Evolutionary conservation across 2,797 vertebrate species (phyloP), one percentile per base, ranked within the genome.

Genomic region (Sparidentex hasta): DNA sequence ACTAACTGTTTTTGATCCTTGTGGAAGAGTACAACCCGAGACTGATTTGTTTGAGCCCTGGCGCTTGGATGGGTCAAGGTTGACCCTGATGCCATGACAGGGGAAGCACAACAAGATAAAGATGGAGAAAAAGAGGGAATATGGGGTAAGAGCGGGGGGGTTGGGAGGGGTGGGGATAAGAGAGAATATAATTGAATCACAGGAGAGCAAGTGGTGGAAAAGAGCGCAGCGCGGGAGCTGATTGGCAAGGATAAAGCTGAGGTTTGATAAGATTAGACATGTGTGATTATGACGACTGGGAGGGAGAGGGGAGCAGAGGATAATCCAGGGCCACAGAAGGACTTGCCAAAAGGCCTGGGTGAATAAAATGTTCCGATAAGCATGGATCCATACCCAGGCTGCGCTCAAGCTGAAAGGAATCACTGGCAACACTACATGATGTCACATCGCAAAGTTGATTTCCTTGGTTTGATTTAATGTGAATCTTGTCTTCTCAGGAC

Each of bases 1-100:
- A 98, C 97, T 97, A 97, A 98, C 95, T 94, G 95, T 98, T 95
- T 98, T 98, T 95, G 97, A 96, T 97, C 97, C 97, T 96, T 98
- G 97, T 90, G 97, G 96, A 93, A 97, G 95, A 94, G 97, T 96
- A 90, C 96, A 95, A 93, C 97, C 97, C 91, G 97, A 97, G 84
- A 98, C 97, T 86, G 97, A 97, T 95, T 98, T 96, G 94, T 98
- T 98, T 96, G 97, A 98, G 94, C 96, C 97, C 96, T 98, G 97
- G 90, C 97, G 96, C 96, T 98, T 98, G 95, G 97, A 98, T 41
- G 97, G 97, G 96, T 98, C 97, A 94, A 98, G 97, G 96, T 97
- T 97, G 96, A 98, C 97, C 97, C 97, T 98, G 92, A 85, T 87
- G 88, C 84, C 91, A 87, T 90, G 78, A 88, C 74, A 81, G 78